These are phyloP conservation scores for Ornithoptera priamus DNA, from an alignment of 2,888 invertebrate species.

Conservation along the genomic window DNA sequence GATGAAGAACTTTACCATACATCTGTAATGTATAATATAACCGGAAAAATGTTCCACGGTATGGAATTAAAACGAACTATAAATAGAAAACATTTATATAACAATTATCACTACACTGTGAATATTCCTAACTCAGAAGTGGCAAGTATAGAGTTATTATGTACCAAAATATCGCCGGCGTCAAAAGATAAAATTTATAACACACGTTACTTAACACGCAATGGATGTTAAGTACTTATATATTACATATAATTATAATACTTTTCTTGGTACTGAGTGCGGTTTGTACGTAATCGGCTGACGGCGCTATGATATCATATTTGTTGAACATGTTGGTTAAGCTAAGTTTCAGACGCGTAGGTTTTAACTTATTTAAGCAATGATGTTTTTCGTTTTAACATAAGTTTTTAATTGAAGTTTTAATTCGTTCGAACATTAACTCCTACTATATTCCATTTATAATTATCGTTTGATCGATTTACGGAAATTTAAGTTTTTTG, in stretches of 20 bases:
- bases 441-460: too few relatives aligned
- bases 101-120: conserved; percentile 69
- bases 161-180: conserved; percentile 5
- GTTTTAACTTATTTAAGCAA: conserved; percentile 45
- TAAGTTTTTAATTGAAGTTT: too few relatives aligned
- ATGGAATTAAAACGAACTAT: conserved; percentile 57
- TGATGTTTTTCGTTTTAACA: conserved; percentile 25
- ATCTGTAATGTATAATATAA: conserved; percentile 9
- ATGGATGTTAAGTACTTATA: conserved; percentile 38
- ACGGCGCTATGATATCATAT: conserved; percentile 68
- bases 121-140: conserved; percentile 41
- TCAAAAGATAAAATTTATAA: not conserved
- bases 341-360: conserved; percentile 45
- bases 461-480: too few relatives aligned
- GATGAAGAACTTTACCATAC: not conserved
- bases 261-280: conserved; percentile 49
- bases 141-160: conserved; percentile 6
- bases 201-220: conserved; percentile 34
- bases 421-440: too few relatives aligned
- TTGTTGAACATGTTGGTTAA: conserved; percentile 65
- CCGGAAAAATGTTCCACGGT: conserved; percentile 47
- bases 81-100: conserved; percentile 70
- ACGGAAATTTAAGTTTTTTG: too few relatives aligned
- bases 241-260: conserved; percentile 30
- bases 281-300: conserved; percentile 71